Evolutionary conservation across 2,113 vertebrate genomes (phyloP), one percentile per base, ranked within the genome.

Genomic region (Rhinoderma darwinii): DNA sequence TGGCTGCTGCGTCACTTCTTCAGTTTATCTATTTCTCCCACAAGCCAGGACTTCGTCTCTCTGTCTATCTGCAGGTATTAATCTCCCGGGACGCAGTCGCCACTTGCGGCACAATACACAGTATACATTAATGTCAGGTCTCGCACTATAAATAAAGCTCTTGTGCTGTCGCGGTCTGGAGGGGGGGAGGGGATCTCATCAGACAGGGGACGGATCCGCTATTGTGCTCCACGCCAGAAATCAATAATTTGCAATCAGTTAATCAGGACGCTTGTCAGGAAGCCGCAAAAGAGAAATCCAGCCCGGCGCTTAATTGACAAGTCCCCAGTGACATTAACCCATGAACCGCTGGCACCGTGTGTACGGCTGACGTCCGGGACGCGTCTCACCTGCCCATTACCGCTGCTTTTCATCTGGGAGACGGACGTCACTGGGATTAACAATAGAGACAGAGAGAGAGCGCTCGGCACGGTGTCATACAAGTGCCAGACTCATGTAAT

Each of bases 161-260:
- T 18, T 11, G 39, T 3, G 25, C 25, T 50, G n/a, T 18, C 11
- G 15, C 44, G 0, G 44, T 43, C 73, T 61, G 44, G 74, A 14
- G 76, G 22, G 70, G 50, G 32, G 5, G 30, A 22, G 32, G 10
- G 18, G 20, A 7, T 35, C 68, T 68, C 30, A 17, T 56, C 77
- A 80, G 77, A 73, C 66, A 51, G 25, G 25, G n/a, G 22, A 27
- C 43, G 35, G 70, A 15, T 43, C 14, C 44, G 30, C 22, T 43
- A 43, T 59, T 84, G 70, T 84, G 68, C 70, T 74, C 47, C 50
- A n/a, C 12, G 15, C 22, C 54, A 74, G 47, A 51, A 74, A 84
- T 84, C 68, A 84, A 84, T 84, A 74, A 54, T 41, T 11, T 73
- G 70, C 83, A 84, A 84, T 73, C 83, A 84, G 70, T 50, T 75